A percentile compares a stretch with the other conserved stretches of the same genome.
Evolutionary conservation across 2,113 vertebrate genomes (phyloP).

Genomic region (Smithornis capensis): DNA sequence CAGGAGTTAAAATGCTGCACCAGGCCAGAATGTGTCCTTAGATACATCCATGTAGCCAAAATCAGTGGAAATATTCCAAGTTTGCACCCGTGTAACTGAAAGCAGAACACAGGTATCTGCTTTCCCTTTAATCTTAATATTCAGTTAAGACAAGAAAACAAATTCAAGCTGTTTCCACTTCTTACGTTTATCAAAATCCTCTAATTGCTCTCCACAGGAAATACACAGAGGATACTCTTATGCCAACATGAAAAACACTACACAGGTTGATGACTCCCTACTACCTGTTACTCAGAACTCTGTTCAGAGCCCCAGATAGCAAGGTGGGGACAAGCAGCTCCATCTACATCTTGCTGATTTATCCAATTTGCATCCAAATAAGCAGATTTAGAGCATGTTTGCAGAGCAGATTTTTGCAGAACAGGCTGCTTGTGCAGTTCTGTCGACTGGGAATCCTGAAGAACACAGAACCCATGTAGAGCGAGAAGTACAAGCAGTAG

Average conservation of each 20-base stretch:
- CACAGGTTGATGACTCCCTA: not conserved
- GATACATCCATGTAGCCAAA: not conserved
- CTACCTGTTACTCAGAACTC: not conserved
- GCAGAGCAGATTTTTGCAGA: not conserved
- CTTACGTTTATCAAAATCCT: slow-evolving; percentile 57
- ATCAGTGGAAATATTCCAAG: not conserved
- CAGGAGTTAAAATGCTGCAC: not conserved
- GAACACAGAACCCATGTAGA: fast-evolving
- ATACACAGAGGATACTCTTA: not conserved
- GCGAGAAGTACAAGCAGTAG: not conserved
- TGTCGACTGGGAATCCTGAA: not conserved
- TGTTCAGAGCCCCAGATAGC: not conserved
- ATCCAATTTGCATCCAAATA: not conserved
- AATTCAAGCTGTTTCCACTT: slow-evolving; percentile 59
- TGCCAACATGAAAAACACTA: not conserved
- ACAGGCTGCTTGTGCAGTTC: not conserved
- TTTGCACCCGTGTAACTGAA: slow-evolving; percentile 18
- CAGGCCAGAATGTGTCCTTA: not conserved
- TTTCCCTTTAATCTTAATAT: not conserved
- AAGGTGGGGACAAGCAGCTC: not conserved
- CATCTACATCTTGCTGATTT: not conserved
- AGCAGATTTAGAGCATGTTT: not conserved
- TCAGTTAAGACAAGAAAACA: not conserved
- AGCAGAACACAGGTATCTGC: not conserved
- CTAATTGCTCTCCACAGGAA: slow-evolving; percentile 38